Evolutionary conservation across 35 echinoderm and acorn worm species (phyloP), one percentile per base, ranked within the genome.

Genomic region (Apostichopus parvimensis): DNA sequence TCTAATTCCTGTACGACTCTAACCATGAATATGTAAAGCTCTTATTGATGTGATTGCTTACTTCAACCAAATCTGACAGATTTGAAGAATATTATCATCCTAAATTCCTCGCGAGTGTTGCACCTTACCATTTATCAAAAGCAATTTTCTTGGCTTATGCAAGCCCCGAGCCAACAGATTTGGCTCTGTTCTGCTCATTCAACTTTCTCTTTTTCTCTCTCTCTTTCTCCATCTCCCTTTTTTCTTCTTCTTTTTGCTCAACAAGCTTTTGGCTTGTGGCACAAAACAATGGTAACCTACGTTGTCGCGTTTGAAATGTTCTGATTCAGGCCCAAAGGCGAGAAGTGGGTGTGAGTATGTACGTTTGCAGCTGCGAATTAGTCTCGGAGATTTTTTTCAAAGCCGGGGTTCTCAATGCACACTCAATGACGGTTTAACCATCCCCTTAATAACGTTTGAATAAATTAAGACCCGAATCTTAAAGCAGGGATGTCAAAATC

Each of bases 111-210:
- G 17, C 86, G 34, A 88, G 86, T 88, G 86, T 88, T 88, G 86
- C 68, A 66, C 26, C 86, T 73, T 54, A 54, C 86, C 58, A 88
- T 66, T 88, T 88, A 88, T 88, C 86, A 22, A 73, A 88, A 88
- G 86, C 86, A 88, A 88, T 88, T 88, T 88, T 72, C 86, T 52
- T 72, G 86, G 86, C 86, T 88, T 88, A 88, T 88, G 86, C 86
- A 88, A 88, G 86, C 86, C 86, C 61, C 86, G 86, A 88, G 86
- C 86, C 8, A 88, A 88, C 60, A 88, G 86, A 58, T 88, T 54
- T 73, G 86, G 15, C 86, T 88, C 86, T 72, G 1, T 14, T 22
- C n/a, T 75, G 17, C 71, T 75, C 17, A 18, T 75, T 75, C 71
- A 75, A 75, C 14, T 18, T 75, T 75, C n/a, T 75, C 22, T 1